Conservation (phyloP, 2,888 invertebrate species). For the Meloe dianella region DNA sequence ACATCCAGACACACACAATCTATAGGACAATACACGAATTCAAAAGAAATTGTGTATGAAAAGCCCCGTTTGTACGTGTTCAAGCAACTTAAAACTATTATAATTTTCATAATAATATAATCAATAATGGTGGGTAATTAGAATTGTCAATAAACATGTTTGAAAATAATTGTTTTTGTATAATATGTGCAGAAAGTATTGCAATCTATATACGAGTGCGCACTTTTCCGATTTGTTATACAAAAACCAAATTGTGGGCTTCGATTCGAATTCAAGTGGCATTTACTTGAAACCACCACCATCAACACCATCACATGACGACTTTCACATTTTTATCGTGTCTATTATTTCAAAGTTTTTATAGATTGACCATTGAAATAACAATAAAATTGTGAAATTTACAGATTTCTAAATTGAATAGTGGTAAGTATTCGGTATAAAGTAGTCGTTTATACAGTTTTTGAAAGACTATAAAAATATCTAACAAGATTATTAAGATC, state of each 20-base stretch:
- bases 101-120: neutral
- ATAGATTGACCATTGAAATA: neutral
- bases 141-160: neutral
- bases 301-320: neutral
- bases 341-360: neutral
- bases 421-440: slow-evolving; percentile 23
- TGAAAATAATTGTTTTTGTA: neutral
- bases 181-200: no score
- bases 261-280: neutral
- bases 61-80: neutral
- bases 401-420: neutral
- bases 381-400: slow-evolving; percentile 7
- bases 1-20: neutral
- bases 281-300: neutral
- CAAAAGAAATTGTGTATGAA: neutral
- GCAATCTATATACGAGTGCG: no score
- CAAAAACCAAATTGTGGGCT: slow-evolving; percentile 1
- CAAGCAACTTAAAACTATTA: neutral
- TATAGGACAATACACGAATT: neutral
- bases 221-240: neutral
- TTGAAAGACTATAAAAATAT: slow-evolving; percentile 33
- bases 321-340: neutral
- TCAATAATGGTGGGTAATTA: neutral
- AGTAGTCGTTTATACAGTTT: slow-evolving; percentile 31
- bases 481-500: slow-evolving; percentile 36